phyloP scores from a whole-genome alignment of 2,888 invertebrate species.

The Eupithecia dodoneata region DNA sequence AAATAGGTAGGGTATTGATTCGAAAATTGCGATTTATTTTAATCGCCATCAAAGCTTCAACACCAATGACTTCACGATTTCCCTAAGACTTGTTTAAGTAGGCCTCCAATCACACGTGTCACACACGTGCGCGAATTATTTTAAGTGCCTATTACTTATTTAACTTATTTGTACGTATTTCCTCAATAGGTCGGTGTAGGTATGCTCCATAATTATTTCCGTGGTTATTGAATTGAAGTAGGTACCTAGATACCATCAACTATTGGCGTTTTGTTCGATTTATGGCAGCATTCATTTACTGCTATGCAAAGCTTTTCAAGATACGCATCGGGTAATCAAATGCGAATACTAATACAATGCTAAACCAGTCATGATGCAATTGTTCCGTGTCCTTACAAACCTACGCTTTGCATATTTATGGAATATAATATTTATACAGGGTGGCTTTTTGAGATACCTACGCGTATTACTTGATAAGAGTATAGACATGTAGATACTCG shows the following conservation, averaged over 20 bases:
- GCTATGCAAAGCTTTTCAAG: background rate
- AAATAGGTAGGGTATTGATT: no score
- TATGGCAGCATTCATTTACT: background rate
- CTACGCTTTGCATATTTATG: background rate
- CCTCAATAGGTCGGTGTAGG: background rate
- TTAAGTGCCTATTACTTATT: no score
- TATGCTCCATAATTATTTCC: background rate
- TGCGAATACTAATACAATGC: conserved; percentile 15
- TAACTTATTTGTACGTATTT: background rate
- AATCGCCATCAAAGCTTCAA: no score
- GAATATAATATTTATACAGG: background rate
- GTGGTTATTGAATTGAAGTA: background rate
- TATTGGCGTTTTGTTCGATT: background rate
- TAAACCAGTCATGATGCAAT: conserved; percentile 13
- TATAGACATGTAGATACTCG: no score
- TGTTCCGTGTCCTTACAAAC: conserved; percentile 3
- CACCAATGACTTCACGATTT: no score
- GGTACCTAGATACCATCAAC: background rate
- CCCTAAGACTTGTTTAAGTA: no score
- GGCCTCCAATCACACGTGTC: no score
- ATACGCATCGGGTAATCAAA: conserved; percentile 3
- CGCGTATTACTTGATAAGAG: no score
- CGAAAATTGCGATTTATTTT: no score
- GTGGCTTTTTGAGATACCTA: background rate
- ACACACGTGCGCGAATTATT: no score